Conservation (phyloP, 2,888 invertebrate genomes). For the Hylaea fasciaria region DNA sequence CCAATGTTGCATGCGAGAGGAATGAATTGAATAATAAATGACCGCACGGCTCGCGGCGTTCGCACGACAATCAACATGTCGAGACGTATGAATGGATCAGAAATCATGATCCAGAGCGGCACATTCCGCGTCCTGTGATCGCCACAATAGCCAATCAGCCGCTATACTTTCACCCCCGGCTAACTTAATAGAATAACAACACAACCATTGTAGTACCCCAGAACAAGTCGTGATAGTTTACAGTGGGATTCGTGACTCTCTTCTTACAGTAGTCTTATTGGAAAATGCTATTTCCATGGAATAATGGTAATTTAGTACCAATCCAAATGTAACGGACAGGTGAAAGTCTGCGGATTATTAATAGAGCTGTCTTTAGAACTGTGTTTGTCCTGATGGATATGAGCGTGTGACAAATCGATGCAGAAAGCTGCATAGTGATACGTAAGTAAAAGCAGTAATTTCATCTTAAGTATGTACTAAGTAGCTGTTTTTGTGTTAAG, state of each 20-base stretch:
- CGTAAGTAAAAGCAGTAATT: constrained; percentile 34
- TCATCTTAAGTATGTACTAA: constrained; percentile 30
- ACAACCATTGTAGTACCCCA: constrained; percentile 75
- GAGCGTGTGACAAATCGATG: constrained; percentile 39
- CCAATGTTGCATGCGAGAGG: constrained; percentile 57
- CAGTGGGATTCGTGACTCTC: constrained; percentile 78
- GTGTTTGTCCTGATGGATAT: constrained; percentile 48
- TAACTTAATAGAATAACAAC: constrained; percentile 77
- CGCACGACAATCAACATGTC: constrained; percentile 76
- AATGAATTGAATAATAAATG: constrained; percentile 74
- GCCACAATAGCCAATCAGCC: constrained; percentile 76
- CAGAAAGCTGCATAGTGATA: constrained; percentile 31
- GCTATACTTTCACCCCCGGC: constrained; percentile 77
- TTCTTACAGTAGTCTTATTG: constrained; percentile 77
- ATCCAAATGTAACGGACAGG: constrained; percentile 70
- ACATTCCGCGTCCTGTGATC: constrained; percentile 59
- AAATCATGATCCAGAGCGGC: constrained; percentile 74
- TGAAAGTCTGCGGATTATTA: constrained; percentile 65
- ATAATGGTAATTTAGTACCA: constrained; percentile 70
- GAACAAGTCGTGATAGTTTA: constrained; percentile 77
- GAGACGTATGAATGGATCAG: constrained; percentile 69
- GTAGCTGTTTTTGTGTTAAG: constrained; percentile 33
- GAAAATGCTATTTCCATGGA: constrained; percentile 71
- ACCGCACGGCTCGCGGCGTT: constrained; percentile 58
- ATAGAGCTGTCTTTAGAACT: constrained; percentile 56